phyloP scores from a whole-genome alignment of 2,888 invertebrate species.

The Morpho helenor region DNA sequence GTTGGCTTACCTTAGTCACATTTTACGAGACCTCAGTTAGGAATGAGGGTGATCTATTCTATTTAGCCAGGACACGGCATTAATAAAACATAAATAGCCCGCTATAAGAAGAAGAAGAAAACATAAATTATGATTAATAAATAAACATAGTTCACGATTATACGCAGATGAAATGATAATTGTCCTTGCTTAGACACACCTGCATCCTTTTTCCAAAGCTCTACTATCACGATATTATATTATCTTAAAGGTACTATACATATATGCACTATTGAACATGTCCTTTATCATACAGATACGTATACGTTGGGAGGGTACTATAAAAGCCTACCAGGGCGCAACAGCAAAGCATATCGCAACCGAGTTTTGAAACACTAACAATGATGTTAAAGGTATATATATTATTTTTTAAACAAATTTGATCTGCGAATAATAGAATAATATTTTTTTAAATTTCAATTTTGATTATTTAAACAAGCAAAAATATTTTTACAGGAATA shows the following conservation, averaged over 20 bases:
- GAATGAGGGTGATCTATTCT: too few species aligned
- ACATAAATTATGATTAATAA: too few species aligned
- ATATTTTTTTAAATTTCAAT: background rate
- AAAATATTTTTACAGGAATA: too few species aligned
- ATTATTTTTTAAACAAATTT: slow-evolving; percentile 8
- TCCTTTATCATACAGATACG: slow-evolving; percentile 7
- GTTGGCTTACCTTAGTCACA: too few species aligned
- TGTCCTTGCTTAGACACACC: slow-evolving; percentile 32
- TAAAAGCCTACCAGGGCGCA: slow-evolving; percentile 52
- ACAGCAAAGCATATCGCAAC: slow-evolving; percentile 44
- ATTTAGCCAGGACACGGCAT: too few species aligned
- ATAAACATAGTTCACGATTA: too few species aligned
- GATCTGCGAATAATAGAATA: background rate
- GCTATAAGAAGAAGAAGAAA: too few species aligned
- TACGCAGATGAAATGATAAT: background rate
- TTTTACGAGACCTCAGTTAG: too few species aligned
- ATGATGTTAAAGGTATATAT: slow-evolving; percentile 61
- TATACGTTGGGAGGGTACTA: slow-evolving; percentile 37
- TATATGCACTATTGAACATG: slow-evolving; percentile 42
- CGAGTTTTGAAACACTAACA: slow-evolving; percentile 47
- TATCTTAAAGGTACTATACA: slow-evolving; percentile 17
- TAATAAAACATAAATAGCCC: too few species aligned
- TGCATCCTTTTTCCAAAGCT: slow-evolving; percentile 31
- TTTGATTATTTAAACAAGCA: background rate
- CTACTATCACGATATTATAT: slow-evolving; percentile 12